Evolutionary conservation across 1,140 invertebrate genomes (phyloP).

Genomic region (Diorhabda elongata): DNA sequence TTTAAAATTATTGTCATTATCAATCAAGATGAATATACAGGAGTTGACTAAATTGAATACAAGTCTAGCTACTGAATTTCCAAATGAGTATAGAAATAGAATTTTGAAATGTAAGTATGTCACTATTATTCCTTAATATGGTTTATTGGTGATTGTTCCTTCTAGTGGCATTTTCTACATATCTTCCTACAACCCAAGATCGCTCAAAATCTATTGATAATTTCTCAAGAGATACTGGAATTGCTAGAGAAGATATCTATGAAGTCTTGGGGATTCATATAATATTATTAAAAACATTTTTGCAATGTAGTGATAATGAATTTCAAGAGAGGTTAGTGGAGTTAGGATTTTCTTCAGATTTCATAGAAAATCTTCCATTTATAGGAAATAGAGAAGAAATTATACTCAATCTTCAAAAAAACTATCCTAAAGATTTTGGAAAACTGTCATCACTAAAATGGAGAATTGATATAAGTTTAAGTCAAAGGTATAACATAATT

Average conservation of each 20-base stretch:
- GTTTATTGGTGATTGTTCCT: conserved; percentile 11
- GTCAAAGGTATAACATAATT: conserved; percentile 24
- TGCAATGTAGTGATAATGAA: conserved; percentile 30
- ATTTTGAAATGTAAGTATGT: conserved; percentile 23
- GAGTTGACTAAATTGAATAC: conserved; percentile 19
- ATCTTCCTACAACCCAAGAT: conserved; percentile 28
- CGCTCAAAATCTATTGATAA: conserved; percentile 26
- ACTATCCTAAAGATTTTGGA: conserved; percentile 24
- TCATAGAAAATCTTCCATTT: conserved; percentile 32
- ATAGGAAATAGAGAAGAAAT: conserved; percentile 28
- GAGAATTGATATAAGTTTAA: conserved; percentile 39
- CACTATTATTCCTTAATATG: not conserved
- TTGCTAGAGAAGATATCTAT: conserved; percentile 26
- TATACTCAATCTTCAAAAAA: conserved; percentile 25
- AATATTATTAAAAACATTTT: conserved; percentile 28
- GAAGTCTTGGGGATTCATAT: conserved; percentile 32
- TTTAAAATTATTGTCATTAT: too few species aligned
- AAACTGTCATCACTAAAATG: conserved; percentile 33
- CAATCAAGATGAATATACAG: conserved; percentile 23
- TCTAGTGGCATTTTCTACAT: conserved; percentile 30
- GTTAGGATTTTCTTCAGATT: conserved; percentile 32
- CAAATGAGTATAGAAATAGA: conserved; percentile 16
- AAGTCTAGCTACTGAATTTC: conserved; percentile 8
- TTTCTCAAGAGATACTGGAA: conserved; percentile 27
- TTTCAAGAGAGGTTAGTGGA: conserved; percentile 27